These are phyloP conservation scores for Margarornis squamiger DNA, from an alignment of 2,797 vertebrate genomes.

Conservation along the genomic window DNA sequence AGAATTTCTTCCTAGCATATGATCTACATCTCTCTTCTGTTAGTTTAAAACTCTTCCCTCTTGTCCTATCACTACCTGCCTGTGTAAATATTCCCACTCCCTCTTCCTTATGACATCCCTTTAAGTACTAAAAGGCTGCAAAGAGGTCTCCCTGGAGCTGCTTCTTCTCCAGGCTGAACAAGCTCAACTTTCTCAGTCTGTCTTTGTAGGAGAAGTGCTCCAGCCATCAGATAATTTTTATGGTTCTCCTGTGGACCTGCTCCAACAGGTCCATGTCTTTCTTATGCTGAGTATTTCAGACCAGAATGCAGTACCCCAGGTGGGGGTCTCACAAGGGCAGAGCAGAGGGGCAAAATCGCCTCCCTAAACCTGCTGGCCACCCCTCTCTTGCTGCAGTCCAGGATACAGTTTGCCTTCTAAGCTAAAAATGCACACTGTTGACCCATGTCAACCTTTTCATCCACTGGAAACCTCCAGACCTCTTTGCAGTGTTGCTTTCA, in stretches of 20 bases:
- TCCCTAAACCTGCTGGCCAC: neutral
- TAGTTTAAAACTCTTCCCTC: neutral
- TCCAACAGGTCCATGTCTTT: neutral
- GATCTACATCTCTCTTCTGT: neutral
- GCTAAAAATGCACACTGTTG: neutral
- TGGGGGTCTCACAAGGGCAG: neutral
- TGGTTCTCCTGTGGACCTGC: rapidly evolving
- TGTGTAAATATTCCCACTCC: neutral
- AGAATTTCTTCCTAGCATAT: neutral
- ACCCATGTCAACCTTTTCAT: neutral
- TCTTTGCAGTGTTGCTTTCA: rapidly evolving
- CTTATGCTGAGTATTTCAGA: no score
- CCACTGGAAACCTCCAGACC: rapidly evolving
- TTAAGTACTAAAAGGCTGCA: neutral
- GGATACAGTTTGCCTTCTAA: neutral
- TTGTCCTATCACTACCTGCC: neutral
- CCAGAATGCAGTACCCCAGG: no score
- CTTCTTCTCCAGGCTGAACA: neutral
- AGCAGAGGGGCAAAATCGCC: neutral
- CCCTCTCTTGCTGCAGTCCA: neutral
- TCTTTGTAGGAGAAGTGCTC: neutral
- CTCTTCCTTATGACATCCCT: neutral
- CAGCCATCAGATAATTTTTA: neutral
- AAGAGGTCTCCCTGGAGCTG: rapidly evolving
- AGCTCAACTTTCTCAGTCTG: neutral